Evolutionary conservation across 2,888 invertebrate species (phyloP).

Genomic region (Zygothrica quintamaculata): DNA sequence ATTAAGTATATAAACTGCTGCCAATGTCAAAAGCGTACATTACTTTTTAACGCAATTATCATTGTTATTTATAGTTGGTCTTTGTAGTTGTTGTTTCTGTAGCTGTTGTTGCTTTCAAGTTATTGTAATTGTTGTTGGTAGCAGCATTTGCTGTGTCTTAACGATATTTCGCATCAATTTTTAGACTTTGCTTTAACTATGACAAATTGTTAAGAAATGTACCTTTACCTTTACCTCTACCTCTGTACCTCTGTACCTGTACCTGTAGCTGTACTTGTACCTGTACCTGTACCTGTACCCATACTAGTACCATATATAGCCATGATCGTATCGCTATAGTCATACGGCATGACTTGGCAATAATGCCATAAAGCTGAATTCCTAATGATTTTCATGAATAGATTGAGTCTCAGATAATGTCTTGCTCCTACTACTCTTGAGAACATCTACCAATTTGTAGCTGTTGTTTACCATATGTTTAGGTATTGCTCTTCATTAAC

Average conservation of each 20-base stretch:
- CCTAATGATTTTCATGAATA: slow-evolving; percentile 28
- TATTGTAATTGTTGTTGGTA: slow-evolving; percentile 20
- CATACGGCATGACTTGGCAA: slow-evolving; percentile 52
- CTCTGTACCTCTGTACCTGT: too few relatives aligned
- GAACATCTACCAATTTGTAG: too few relatives aligned
- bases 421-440: too few relatives aligned
- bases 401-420: slow-evolving; percentile 17
- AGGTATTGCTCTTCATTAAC: too few relatives aligned
- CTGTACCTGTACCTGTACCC: slow-evolving; percentile 2
- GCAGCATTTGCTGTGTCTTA: slow-evolving; percentile 16
- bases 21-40: slow-evolving; percentile 62
- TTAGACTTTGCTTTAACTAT: slow-evolving; percentile 26
- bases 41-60: slow-evolving; percentile 55
- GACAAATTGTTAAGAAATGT: slow-evolving; percentile 25
- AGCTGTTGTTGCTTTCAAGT: slow-evolving; percentile 14
- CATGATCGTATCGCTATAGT: slow-evolving; percentile 18
- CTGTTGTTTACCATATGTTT: too few relatives aligned
- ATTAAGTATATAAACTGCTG: too few relatives aligned
- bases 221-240: too few relatives aligned
- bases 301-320: not conserved
- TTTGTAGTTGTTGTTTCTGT: slow-evolving; percentile 9
- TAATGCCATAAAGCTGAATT: slow-evolving; percentile 49
- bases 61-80: slow-evolving; percentile 22
- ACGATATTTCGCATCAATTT: slow-evolving; percentile 8
- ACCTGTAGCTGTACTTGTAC: slow-evolving; percentile 5